Evolutionary conservation across 2,113 vertebrate species (phyloP).

Genomic region (Chitala chitala): DNA sequence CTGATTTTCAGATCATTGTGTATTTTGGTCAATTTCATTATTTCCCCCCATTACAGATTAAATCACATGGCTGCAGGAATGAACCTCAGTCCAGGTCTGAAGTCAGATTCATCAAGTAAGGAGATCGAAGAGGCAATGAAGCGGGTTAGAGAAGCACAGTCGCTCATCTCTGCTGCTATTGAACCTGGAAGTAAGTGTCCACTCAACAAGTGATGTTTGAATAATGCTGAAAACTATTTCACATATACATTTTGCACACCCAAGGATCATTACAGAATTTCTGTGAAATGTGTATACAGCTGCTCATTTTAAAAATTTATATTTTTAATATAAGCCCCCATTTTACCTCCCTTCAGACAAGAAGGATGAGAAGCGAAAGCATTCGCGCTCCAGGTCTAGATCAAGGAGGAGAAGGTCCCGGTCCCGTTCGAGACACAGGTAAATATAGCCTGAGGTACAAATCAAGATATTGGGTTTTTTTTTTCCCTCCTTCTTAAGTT

Average conservation of each 20-base stretch:
- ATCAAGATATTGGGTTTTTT: background rate
- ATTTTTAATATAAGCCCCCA: too few species aligned
- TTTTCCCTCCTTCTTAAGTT: background rate
- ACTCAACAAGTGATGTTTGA: background rate
- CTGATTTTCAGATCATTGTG: too few species aligned
- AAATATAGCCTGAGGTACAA: background rate
- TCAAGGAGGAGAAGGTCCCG: slow-evolving; percentile 84
- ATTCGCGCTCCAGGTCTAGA: slow-evolving; percentile 81
- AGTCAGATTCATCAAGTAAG: slow-evolving; percentile 89
- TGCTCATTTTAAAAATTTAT: too few species aligned
- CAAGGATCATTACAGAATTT: background rate
- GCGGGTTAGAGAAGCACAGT: slow-evolving; percentile 92
- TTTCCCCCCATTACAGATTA: slow-evolving; percentile 63
- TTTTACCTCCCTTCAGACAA: slow-evolving; percentile 67
- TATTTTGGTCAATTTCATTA: background rate
- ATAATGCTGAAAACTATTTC: background rate
- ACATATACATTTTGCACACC: too few species aligned
- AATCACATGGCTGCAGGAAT: slow-evolving; percentile 88
- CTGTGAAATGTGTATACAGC: too few species aligned
- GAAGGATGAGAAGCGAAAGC: slow-evolving; percentile 93
- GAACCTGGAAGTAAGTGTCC: slow-evolving; percentile 81
- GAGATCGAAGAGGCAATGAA: slow-evolving; percentile 99
- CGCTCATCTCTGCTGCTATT: slow-evolving; percentile 93
- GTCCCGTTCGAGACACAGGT: slow-evolving; percentile 93
- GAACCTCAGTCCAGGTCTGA: slow-evolving; percentile 78